Evolutionary conservation across 2,113 vertebrate genomes (phyloP).

Genomic region (Macquaria australasica): DNA sequence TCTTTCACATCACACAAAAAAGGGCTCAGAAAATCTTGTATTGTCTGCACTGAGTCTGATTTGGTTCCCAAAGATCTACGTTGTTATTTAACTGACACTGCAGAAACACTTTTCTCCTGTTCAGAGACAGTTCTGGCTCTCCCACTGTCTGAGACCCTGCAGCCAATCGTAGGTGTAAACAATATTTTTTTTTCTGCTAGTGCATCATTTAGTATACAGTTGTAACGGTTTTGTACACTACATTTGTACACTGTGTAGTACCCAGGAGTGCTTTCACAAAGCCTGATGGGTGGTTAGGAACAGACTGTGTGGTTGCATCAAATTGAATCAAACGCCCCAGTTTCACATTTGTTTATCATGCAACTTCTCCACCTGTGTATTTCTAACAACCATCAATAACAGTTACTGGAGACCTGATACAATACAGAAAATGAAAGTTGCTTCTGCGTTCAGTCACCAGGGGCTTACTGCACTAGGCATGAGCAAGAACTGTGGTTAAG

Average conservation of each 20-base stretch:
- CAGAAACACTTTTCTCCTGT: background rate
- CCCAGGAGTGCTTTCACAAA: background rate
- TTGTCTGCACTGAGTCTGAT: conserved; percentile 27
- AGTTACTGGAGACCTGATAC: background rate
- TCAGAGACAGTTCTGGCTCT: background rate
- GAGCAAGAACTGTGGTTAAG: background rate
- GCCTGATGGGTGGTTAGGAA: conserved; percentile 8
- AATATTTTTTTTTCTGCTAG: background rate
- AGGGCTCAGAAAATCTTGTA: background rate
- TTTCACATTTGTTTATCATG: conserved; percentile 12
- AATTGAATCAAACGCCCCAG: background rate
- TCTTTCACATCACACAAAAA: background rate
- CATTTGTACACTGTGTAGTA: background rate
- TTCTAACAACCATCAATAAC: conserved; percentile 11
- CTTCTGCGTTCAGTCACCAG: background rate
- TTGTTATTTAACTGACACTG: background rate
- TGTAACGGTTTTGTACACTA: background rate
- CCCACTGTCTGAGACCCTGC: background rate
- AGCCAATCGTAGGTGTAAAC: conserved; percentile 2
- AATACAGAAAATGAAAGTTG: conserved; percentile 10
- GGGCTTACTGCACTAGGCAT: background rate
- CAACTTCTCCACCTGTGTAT: background rate
- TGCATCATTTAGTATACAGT: conserved; percentile 16
- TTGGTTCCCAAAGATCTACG: background rate
- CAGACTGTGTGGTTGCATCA: background rate